phyloP scores from a whole-genome alignment of 2,113 vertebrate species.

The Axis porcinus region DNA sequence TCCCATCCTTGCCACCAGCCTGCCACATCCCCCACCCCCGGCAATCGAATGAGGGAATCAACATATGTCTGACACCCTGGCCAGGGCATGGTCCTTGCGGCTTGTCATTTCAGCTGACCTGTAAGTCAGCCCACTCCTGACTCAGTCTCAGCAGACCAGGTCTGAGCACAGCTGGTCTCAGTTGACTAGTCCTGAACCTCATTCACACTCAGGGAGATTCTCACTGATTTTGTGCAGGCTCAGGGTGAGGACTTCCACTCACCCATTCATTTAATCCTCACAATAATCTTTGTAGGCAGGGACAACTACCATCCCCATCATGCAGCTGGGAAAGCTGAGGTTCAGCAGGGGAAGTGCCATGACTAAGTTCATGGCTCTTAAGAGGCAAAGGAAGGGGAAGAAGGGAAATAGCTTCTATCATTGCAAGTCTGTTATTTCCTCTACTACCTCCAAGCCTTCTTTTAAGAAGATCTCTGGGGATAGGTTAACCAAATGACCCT shows the following conservation, averaged over 20 bases:
- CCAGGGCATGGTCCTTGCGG: accelerated
- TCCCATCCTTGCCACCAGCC: background rate
- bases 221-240: background rate
- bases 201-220: no score
- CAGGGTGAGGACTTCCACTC: background rate
- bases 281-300: background rate
- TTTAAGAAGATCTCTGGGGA: background rate
- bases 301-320: accelerated
- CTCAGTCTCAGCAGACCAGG: background rate
- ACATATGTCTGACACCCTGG: background rate
- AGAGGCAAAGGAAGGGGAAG: background rate
- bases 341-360: background rate
- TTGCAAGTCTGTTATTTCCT: background rate
- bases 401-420: background rate
- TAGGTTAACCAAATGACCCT: background rate
- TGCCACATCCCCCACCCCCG: accelerated
- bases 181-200: background rate
- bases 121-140: background rate
- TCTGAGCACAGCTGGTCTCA: background rate
- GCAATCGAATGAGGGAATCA: no score
- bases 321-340: background rate
- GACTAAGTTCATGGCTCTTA: background rate
- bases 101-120: background rate
- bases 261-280: background rate
- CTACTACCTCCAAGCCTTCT: background rate